Conservation (phyloP, 2,888 invertebrate species). For the Lissonota sp. region DNA sequence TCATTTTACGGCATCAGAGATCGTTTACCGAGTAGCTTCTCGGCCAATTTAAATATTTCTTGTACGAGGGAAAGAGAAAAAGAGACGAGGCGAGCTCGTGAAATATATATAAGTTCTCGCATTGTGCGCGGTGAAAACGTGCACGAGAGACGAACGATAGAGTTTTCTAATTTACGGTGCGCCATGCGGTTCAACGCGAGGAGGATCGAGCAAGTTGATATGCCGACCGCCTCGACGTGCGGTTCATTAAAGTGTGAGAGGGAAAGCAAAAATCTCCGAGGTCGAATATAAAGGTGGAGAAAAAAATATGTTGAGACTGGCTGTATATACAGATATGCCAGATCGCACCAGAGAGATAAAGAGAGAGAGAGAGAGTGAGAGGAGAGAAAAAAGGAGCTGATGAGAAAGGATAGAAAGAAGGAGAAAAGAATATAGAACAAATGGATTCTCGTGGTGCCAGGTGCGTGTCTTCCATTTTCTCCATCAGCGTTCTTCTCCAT, state of each 20-base stretch:
- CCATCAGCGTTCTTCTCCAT: not conserved
- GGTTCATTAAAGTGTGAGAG: conserved; percentile 47
- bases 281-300: not conserved
- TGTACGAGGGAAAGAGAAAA: conserved; percentile 24
- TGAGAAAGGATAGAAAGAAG: no score
- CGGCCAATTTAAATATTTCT: conserved; percentile 76
- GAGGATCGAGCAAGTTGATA: conserved; percentile 19
- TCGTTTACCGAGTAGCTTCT: conserved; percentile 66
- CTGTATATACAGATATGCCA: conserved; percentile 11
- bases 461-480: conserved; percentile 37
- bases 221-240: conserved; percentile 17
- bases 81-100: not conserved
- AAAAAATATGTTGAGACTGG: conserved; percentile 18
- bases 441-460: conserved; percentile 41
- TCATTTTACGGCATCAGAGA: conserved; percentile 72
- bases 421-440: conserved; percentile 13
- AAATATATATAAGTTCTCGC: conserved; percentile 28
- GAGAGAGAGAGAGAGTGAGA: not conserved
- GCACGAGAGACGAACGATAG: conserved; percentile 24
- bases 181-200: conserved; percentile 36
- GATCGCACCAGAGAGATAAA: not conserved
- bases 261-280: not conserved
- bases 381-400: not conserved
- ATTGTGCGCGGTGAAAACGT: not conserved
- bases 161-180: conserved; percentile 56